Evolutionary conservation across 1,140 invertebrate species (phyloP).

Genomic region (Lasioglossum baleicum): DNA sequence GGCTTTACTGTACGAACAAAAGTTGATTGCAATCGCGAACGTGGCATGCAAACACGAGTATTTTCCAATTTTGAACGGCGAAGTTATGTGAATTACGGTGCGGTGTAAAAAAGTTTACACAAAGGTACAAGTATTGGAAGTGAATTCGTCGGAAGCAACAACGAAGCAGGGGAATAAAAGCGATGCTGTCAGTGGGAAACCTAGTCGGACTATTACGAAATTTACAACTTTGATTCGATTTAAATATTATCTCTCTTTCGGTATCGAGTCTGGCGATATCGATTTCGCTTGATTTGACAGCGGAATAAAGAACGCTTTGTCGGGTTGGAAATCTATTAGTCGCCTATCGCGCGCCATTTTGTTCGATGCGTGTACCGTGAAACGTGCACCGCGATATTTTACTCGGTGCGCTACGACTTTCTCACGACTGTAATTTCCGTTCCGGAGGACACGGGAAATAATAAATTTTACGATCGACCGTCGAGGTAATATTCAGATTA

Average conservation of each 20-base stretch:
- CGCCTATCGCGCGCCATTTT: constrained; percentile 21
- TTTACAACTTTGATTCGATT: background rate
- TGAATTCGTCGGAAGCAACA: background rate
- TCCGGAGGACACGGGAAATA: constrained; percentile 11
- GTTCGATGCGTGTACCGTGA: constrained; percentile 2
- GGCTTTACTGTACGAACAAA: no score
- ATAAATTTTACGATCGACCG: constrained; percentile 14
- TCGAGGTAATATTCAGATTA: constrained; percentile 24
- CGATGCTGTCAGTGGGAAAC: background rate
- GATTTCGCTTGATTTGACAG: background rate
- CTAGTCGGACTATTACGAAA: background rate
- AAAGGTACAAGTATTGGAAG: no score
- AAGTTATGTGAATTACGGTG: no score
- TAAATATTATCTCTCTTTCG: no score
- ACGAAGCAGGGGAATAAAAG: background rate
- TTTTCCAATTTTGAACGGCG: no score
- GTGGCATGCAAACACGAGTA: no score
- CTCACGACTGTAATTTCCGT: constrained; percentile 20
- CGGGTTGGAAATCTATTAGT: constrained; percentile 19
- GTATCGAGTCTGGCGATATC: background rate
- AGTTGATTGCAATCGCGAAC: no score
- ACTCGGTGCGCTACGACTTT: constrained; percentile 5
- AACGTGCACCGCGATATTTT: constrained; percentile 4
- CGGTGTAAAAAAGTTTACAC: no score
- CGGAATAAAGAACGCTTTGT: constrained; percentile 28